These are phyloP conservation scores for Penaeus indicus DNA, from an alignment of 1,140 invertebrate species.

Conservation along the genomic window DNA sequence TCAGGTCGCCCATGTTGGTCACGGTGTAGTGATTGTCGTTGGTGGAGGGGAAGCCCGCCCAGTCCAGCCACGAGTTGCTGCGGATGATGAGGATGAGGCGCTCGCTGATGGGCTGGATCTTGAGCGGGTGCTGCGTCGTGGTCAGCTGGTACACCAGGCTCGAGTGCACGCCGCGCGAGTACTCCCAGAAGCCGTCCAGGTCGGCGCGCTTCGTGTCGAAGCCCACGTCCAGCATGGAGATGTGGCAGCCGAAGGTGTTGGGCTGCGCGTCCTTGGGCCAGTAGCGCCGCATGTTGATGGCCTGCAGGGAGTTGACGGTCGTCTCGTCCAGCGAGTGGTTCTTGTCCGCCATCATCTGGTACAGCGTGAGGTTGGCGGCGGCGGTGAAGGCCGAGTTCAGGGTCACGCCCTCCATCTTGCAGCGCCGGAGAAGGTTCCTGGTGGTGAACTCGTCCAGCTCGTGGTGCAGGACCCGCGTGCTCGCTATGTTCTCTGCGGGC, in stretches of 20 bases:
- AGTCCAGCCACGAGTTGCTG: conserved; percentile 36
- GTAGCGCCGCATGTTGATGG: conserved; percentile 65
- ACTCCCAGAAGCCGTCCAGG: conserved; percentile 57
- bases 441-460: conserved; percentile 63
- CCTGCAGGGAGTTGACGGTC: conserved; percentile 48
- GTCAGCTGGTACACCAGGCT: conserved; percentile 44
- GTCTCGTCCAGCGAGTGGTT: conserved; percentile 32
- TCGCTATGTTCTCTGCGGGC: conserved; percentile 33
- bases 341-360: conserved; percentile 45
- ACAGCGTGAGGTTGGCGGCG: conserved; percentile 62
- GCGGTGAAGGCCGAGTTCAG: conserved; percentile 65
- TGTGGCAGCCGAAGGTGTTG: conserved; percentile 63
- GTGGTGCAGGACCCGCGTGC: conserved; percentile 53
- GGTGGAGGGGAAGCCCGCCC: conserved; percentile 31
- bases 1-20: conserved; percentile 60
- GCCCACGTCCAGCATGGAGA: conserved; percentile 60
- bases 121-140: conserved; percentile 33
- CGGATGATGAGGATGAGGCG: conserved; percentile 36
- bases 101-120: conserved; percentile 43
- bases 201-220: conserved; percentile 49
- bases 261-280: conserved; percentile 60
- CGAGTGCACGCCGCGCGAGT: conserved; percentile 35
- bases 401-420: conserved; percentile 63
- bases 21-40: conserved; percentile 58
- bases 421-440: conserved; percentile 43